Evolutionary conservation across 2,113 vertebrate genomes (phyloP).

Genomic region (Pimephales promelas): DNA sequence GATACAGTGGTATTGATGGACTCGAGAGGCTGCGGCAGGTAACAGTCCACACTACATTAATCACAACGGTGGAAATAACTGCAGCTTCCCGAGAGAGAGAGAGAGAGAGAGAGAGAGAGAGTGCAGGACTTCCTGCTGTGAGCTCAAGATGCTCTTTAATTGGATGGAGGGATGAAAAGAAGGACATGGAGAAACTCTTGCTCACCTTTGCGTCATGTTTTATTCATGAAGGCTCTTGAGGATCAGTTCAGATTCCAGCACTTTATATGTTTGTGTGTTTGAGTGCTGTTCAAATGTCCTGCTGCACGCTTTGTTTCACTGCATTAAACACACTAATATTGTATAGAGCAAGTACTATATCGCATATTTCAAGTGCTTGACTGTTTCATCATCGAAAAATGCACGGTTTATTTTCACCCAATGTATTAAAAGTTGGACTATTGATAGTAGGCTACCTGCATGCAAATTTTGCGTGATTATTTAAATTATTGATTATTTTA

Average conservation of each 20-base stretch:
- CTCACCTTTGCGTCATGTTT: conserved; percentile 54
- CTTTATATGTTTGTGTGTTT: not conserved
- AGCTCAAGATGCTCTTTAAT: conserved; percentile 53
- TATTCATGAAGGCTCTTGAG: conserved; percentile 55
- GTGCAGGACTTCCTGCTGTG: conserved; percentile 19
- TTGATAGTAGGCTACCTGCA: no score
- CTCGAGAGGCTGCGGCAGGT: conserved; percentile 41
- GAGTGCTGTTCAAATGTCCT: not conserved
- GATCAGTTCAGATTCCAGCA: conserved; percentile 18
- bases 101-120: not conserved
- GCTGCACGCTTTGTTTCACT: not conserved
- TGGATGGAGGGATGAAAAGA: conserved; percentile 50
- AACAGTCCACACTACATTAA: conserved; percentile 49
- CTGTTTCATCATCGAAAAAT: no score
- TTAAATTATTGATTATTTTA: no score
- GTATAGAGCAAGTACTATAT: no score
- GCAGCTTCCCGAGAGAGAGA: conserved; percentile 48
- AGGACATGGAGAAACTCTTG: conserved; percentile 47
- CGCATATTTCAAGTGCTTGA: no score
- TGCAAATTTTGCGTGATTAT: no score
- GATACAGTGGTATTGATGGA: conserved; percentile 13
- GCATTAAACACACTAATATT: not conserved
- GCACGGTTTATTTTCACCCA: no score
- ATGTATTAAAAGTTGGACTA: no score
- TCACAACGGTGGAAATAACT: conserved; percentile 57